Evolutionary conservation across 2,888 invertebrate species (phyloP), one percentile per base, ranked within the genome.

Genomic region (Arrhopalites spinosus): DNA sequence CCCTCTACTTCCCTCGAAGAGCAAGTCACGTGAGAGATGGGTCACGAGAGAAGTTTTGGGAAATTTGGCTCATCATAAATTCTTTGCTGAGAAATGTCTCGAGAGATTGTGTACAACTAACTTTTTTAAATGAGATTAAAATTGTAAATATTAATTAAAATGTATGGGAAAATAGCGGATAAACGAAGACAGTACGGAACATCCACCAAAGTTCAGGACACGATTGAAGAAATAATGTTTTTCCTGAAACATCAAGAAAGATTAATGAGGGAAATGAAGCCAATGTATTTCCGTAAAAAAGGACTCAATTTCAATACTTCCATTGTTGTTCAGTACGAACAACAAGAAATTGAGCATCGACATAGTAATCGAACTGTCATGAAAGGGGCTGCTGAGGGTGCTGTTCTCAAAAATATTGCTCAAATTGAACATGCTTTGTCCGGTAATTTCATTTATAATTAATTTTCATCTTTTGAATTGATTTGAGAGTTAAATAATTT

Each of bases 351-450:
- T 23, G 50, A 45, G 3, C 47, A 30, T 15, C 45, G 27, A 25
- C 45, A 64, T 3, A n/a, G n/a, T 15, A 64, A 45, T 63, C 63
- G 47, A n/a, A 70, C 30, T 36, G 27, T 75, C n/a, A 59, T 63
- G 17, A 61, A 50, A 27, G 75, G 70, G 23, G 75, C 75, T 5
- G 75, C 75, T 3, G 70, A 75, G 43, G 45, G 29, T 25, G 75
- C 75, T 25, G 61, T 75, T 23, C 43, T 75, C 8, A 75, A 70
- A 64, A 75, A 71, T 64, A 29, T 75, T 17, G 17, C 59, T 2
- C 50, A 70, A 5, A 75, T 75, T 30, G 70, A 75, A 64, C 70
- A 75, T 30, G 63, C 75, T 3, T 53, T 75, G 50, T 29, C 56
- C 13, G 70, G n/a, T n/a, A n/a, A n/a, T n/a, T n/a, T n/a, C n/a